These are phyloP conservation scores for Euthynnus affinis DNA, from an alignment of 2,797 vertebrate species.

Conservation along the genomic window DNA sequence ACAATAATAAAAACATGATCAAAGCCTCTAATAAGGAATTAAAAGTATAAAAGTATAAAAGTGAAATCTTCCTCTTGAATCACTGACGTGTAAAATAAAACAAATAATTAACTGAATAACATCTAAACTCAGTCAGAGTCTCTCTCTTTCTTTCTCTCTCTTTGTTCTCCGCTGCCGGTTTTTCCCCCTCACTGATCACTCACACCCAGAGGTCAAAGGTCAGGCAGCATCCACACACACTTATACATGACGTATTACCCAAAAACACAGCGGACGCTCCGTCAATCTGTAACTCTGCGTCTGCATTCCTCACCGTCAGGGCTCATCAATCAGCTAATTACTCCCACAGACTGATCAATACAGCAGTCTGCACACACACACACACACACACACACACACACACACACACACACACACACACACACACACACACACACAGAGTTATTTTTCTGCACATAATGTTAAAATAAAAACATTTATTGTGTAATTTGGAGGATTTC, in stretches of 20 bases:
- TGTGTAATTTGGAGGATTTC: no score
- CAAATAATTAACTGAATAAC: no score
- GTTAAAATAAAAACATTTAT: no score
- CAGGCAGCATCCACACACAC: conserved; percentile 40
- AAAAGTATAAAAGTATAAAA: no score
- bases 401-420: neutral
- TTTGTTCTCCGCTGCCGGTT: conserved; percentile 32
- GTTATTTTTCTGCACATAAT: no score
- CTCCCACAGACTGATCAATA: conserved; percentile 31
- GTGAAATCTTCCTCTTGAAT: no score
- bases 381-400: conserved; percentile 16
- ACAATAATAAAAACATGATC: no score
- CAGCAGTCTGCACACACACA: neutral
- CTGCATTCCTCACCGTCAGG: conserved; percentile 25
- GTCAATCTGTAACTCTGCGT: conserved; percentile 37
- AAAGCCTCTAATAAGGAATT: no score
- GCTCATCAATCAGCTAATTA: conserved; percentile 54
- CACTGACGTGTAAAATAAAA: no score
- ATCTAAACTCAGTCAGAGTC: no score
- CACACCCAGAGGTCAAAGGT: conserved; percentile 59
- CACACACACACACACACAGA: no score
- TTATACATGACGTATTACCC: conserved; percentile 69
- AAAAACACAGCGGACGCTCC: neutral
- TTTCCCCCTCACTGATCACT: conserved; percentile 62
- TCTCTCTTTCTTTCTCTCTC: neutral